Conservation (phyloP, 2,888 invertebrate species). For the Nephrocerus scutellatus region DNA sequence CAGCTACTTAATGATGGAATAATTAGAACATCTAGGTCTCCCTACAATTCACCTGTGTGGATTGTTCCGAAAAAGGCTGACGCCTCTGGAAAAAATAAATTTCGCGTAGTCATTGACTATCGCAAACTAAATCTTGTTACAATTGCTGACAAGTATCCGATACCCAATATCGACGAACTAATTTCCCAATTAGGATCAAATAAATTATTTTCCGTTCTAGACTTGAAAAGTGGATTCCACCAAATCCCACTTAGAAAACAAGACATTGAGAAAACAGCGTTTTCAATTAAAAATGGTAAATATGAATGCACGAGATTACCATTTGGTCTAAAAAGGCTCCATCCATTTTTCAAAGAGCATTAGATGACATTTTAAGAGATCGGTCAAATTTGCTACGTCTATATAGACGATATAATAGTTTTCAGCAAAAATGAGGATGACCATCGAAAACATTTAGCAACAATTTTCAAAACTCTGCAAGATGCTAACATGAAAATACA, state of each 20-base stretch:
- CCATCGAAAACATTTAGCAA: conserved; percentile 6
- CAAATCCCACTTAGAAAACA: conserved; percentile 10
- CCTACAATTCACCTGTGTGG: conserved; percentile 2
- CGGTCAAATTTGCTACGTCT: conserved; percentile 13
- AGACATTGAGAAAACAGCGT: conserved; percentile 14
- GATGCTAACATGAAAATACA: conserved; percentile 14
- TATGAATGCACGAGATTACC: conserved; percentile 12
- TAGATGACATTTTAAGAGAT: conserved; percentile 14
- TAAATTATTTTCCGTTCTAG: conserved; percentile 10
- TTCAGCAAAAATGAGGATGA: conserved; percentile 13
- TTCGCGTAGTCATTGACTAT: conserved; percentile 7
- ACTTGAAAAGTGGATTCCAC: conserved; percentile 16
- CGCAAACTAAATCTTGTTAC: conserved; percentile 10
- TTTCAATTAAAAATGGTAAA: conserved; percentile 14
- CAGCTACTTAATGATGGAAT: conserved; percentile 1
- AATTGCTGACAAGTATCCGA: conserved; percentile 13
- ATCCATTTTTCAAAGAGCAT: conserved; percentile 13
- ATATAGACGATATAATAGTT: conserved; percentile 16
- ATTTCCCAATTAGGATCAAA: conserved; percentile 8
- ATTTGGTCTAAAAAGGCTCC: conserved; percentile 18
- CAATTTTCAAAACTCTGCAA: conserved; percentile 8
- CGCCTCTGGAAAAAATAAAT: neutral
- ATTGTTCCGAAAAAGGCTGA: conserved; percentile 7
- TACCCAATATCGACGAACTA: conserved; percentile 11
- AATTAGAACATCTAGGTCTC: neutral